Evolutionary conservation across 2,797 vertebrate genomes (phyloP).

Genomic region (Pempheris klunzingeri): DNA sequence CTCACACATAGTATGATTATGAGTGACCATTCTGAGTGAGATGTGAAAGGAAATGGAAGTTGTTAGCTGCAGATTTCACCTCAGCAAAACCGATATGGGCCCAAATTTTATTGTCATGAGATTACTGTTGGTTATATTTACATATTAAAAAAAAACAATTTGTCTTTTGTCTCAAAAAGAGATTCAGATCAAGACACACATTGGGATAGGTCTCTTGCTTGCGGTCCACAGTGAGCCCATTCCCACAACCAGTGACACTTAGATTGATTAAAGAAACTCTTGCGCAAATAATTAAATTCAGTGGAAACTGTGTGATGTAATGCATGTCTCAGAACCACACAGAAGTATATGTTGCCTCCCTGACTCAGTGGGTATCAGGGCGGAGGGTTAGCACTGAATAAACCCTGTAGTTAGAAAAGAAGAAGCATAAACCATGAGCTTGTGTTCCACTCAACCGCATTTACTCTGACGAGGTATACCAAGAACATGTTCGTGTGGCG

Average conservation of each 20-base stretch:
- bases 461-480: slow-evolving; percentile 41
- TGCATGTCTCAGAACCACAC: slow-evolving; percentile 48
- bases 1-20: slow-evolving; percentile 57
- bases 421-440: slow-evolving; percentile 41
- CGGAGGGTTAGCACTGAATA: slow-evolving; percentile 34
- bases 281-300: slow-evolving; percentile 33
- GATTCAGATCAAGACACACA: background rate
- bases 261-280: slow-evolving; percentile 50
- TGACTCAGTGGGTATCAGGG: slow-evolving; percentile 38
- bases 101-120: background rate
- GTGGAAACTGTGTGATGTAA: slow-evolving; percentile 55
- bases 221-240: background rate
- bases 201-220: slow-evolving; percentile 2
- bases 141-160: background rate
- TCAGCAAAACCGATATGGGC: slow-evolving; percentile 1
- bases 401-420: slow-evolving; percentile 56
- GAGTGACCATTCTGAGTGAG: slow-evolving; percentile 46
- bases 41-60: slow-evolving; percentile 39
- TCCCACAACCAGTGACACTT: slow-evolving; percentile 27
- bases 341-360: slow-evolving; percentile 41
- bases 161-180: background rate
- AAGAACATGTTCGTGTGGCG: slow-evolving; percentile 41
- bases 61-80: slow-evolving; percentile 19
- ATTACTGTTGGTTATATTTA: slow-evolving; percentile 6
- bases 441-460: slow-evolving; percentile 43